Evolutionary conservation across 2,888 invertebrate genomes (phyloP), one percentile per base, ranked within the genome.

Genomic region (Phragmatobia fuliginosa): DNA sequence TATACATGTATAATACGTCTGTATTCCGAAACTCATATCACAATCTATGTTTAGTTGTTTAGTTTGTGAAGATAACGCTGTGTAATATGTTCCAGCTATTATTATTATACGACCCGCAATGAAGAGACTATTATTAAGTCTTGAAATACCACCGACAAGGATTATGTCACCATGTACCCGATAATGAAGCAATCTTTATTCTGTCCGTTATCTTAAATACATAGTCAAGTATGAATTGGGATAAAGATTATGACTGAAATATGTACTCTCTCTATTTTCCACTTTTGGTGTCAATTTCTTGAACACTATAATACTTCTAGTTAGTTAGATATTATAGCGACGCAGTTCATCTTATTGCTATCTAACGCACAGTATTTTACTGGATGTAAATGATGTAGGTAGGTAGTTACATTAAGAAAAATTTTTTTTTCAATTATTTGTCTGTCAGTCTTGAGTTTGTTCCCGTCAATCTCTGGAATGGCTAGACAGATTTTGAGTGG

Each of bases 141-240:
- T 52, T 52, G 52, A 52, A 52, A 25, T 52, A 52, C 11, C 25
- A 52, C 52, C 52, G 52, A 25, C 52, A 52, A 52, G 0, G 52
- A 52, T 49, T 49, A 49, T 52, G 52, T 52, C 52, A 52, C 52
- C 52, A 25, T 49, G 45, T 49, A 49, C 2, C 52, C 11, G 52
- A 25, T 52, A 52, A 52, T 25, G 52, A 25, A 52, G 52, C 60
- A 49, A 62, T 62, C 16, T 58, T 62, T 66, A 61, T 66, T 49
- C 45, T 28, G 61, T 21, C 41, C 38, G 45, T 56, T 59, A 25
- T 25, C 52, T 25, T 52, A 25, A 52, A 52, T 52, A 52, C 25
- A 52, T 52, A 52, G 52, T 11, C 11, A 25, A 25, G 11, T 52
- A 52, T 52, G 14, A 52, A 52, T 52, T 52, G 25, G 25, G 25